Evolutionary conservation across 2,888 invertebrate species (phyloP).

Genomic region (Platycnemis pennipes): DNA sequence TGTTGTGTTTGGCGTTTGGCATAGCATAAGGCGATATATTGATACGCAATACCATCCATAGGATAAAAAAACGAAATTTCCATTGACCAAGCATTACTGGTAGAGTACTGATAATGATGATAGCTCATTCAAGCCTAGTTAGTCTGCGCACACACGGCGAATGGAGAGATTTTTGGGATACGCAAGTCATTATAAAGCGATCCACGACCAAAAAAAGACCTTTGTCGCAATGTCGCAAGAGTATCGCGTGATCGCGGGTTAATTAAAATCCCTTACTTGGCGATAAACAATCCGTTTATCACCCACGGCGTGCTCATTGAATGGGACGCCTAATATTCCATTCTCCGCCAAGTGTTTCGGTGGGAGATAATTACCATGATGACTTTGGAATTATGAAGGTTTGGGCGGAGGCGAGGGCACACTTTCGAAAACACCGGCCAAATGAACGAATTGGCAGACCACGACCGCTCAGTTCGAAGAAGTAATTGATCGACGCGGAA

Average conservation of each 20-base stretch:
- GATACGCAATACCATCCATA: too few relatives aligned
- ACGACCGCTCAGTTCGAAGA: conserved; percentile 29
- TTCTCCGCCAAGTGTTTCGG: conserved; percentile 38
- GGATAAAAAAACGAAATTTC: too few relatives aligned
- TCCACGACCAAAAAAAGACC: neutral
- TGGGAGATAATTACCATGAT: conserved; percentile 42
- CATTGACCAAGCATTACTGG: too few relatives aligned
- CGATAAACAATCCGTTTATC: conserved; percentile 64
- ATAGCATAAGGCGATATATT: too few relatives aligned
- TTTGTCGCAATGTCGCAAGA: neutral
- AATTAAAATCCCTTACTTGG: neutral
- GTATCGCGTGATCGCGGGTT: neutral
- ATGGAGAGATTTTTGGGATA: too few relatives aligned
- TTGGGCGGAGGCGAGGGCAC: neutral
- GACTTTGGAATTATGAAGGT: conserved; percentile 64
- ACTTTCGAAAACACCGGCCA: conserved; percentile 48
- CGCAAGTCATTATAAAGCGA: too few relatives aligned
- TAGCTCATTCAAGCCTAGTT: too few relatives aligned
- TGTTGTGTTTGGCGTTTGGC: too few relatives aligned
- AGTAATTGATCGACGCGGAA: conserved; percentile 57
- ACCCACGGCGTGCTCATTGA: conserved; percentile 1
- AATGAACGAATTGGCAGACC: conserved; percentile 38
- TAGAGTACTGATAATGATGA: too few relatives aligned
- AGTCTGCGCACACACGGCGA: too few relatives aligned
- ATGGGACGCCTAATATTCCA: conserved; percentile 34